Evolutionary conservation across 2,888 invertebrate genomes (phyloP).

Genomic region (Drosophila aldrichi): DNA sequence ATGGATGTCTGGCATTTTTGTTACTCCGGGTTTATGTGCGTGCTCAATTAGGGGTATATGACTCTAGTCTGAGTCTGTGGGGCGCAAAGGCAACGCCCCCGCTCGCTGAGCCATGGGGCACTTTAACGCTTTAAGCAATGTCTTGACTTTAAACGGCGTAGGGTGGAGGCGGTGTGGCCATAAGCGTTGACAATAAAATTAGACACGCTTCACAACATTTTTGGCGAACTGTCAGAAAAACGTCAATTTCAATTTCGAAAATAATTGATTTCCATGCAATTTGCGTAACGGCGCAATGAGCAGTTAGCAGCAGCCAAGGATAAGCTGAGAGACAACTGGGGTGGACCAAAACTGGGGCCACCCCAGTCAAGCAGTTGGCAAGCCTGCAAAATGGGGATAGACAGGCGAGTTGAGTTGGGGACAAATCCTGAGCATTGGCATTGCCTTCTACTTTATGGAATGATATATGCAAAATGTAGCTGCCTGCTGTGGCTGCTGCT

Average conservation of each 20-base stretch:
- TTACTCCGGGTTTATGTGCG: constrained; percentile 53
- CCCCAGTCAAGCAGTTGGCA: constrained; percentile 15
- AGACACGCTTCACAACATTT: constrained; percentile 77
- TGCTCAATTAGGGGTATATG: constrained; percentile 70
- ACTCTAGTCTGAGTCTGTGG: constrained; percentile 25
- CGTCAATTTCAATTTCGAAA: constrained; percentile 82
- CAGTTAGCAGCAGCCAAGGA: constrained; percentile 44
- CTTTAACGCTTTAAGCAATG: constrained; percentile 9
- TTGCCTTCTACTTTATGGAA: constrained; percentile 13
- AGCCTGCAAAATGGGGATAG: constrained; percentile 19
- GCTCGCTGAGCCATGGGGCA: background rate
- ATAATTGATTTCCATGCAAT: constrained; percentile 83
- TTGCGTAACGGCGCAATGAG: constrained; percentile 74
- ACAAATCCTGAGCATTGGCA: constrained; percentile 23
- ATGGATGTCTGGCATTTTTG: constrained; percentile 52
- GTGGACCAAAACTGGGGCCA: background rate
- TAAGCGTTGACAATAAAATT: constrained; percentile 69
- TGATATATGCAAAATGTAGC: constrained; percentile 60
- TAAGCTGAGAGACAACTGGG: constrained; percentile 1
- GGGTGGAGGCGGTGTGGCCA: background rate
- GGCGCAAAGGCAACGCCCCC: constrained; percentile 3
- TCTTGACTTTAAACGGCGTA: constrained; percentile 33
- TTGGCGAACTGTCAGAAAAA: constrained; percentile 74
- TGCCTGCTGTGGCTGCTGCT: constrained; percentile 5
- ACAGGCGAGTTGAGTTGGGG: no score